A percentile compares a stretch with the other conserved stretches of the same genome.
Conservation (phyloP, 2,797 vertebrate genomes). For the Pseudomugil gertrudae region DNA sequence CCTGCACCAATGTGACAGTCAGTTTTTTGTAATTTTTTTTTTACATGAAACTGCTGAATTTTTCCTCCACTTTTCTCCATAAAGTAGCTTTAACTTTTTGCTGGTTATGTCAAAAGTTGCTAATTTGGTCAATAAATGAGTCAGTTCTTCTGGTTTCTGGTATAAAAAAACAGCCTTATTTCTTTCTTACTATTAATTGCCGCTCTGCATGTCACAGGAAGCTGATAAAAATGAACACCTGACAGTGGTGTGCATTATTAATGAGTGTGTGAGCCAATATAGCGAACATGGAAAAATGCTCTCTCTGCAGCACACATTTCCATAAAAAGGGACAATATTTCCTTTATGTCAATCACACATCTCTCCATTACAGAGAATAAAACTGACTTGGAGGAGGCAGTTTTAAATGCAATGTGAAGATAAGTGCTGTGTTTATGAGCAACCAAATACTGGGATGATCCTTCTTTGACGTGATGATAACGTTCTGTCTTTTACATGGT, state of each 20-base stretch:
- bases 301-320: constrained; percentile 2
- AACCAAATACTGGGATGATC: neutral
- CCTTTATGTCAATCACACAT: neutral
- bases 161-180: neutral
- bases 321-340: constrained; percentile 5
- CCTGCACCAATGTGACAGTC: neutral
- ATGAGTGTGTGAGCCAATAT: constrained; percentile 16
- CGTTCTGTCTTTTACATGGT: neutral
- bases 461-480: neutral
- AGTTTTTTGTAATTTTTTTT: neutral
- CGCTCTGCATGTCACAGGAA: neutral
- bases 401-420: neutral
- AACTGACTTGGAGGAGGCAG: neutral
- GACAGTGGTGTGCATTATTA: constrained; percentile 19
- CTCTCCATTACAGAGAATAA: neutral
- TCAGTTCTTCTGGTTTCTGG: neutral
- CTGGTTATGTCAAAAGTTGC: neutral
- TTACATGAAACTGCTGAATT: neutral
- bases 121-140: neutral
- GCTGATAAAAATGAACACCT: constrained; percentile 1
- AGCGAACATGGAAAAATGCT: neutral
- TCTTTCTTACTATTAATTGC: neutral
- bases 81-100: neutral
- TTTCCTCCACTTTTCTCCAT: neutral
- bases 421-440: neutral